Percentiles rank a stretch among this genome's conserved stretches.
Conservation (phyloP, 2,888 invertebrate genomes). For the Sturmia bella region DNA sequence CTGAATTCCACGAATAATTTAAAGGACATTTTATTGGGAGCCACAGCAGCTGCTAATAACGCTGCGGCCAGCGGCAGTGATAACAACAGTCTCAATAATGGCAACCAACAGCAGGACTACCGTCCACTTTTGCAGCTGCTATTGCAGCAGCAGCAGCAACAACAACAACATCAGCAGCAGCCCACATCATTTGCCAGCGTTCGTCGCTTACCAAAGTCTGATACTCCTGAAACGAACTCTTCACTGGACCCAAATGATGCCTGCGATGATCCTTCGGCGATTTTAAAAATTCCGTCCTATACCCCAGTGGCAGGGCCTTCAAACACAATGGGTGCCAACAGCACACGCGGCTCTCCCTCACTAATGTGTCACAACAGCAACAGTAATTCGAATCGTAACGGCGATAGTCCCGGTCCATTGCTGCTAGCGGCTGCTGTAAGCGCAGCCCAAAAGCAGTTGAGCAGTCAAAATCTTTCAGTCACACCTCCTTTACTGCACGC, state of each 20-base stretch:
- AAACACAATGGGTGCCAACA: constrained; percentile 72
- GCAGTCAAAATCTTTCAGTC: constrained; percentile 71
- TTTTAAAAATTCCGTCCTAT: constrained; percentile 96
- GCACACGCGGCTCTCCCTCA: constrained; percentile 74
- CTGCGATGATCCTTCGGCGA: constrained; percentile 87
- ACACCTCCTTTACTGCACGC: constrained; percentile 79
- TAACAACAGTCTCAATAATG: constrained; percentile 74
- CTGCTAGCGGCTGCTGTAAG: constrained; percentile 76
- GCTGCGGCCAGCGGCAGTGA: constrained; percentile 69
- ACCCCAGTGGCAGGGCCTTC: constrained; percentile 84
- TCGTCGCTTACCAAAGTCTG: constrained; percentile 80
- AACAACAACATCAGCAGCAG: constrained; percentile 76
- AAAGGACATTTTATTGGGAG: constrained; percentile 69
- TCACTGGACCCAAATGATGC: constrained; percentile 79
- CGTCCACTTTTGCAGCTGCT: constrained; percentile 75
- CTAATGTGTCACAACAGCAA: constrained; percentile 72
- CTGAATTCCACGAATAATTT: constrained; percentile 75
- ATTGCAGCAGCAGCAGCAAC: constrained; percentile 75
- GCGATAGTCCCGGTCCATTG: constrained; percentile 82
- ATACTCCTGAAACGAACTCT: constrained; percentile 83
- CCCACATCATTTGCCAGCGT: constrained; percentile 71
- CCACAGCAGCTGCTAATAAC: constrained; percentile 67
- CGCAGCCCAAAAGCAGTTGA: constrained; percentile 71
- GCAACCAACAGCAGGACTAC: constrained; percentile 74
- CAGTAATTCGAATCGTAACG: constrained; percentile 80